These are phyloP conservation scores for Macroglossus sobrinus DNA, from an alignment of 2,113 vertebrate genomes.

Conservation along the genomic window DNA sequence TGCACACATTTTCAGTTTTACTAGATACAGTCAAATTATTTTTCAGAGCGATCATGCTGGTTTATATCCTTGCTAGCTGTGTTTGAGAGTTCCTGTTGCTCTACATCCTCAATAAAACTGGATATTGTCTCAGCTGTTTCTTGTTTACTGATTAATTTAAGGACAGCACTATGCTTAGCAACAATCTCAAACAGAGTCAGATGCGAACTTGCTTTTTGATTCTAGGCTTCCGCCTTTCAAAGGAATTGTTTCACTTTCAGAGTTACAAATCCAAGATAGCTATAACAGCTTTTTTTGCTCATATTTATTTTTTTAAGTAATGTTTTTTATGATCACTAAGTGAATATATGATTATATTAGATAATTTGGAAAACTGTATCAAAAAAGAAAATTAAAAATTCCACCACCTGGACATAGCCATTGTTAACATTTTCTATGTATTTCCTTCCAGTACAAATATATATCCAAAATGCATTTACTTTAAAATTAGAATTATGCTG, in stretches of 20 bases:
- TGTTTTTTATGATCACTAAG: not conserved
- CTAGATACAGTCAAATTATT: not conserved
- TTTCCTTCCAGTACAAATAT: not conserved
- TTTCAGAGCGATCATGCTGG: not conserved
- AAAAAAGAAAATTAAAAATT: constrained; percentile 17
- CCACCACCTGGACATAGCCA: not conserved
- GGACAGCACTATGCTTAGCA: constrained; percentile 49
- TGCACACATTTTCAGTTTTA: not conserved
- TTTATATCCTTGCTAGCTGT: not conserved
- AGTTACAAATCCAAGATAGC: constrained; percentile 8
- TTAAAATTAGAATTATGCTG: constrained; percentile 18
- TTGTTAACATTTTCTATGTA: constrained; percentile 13
- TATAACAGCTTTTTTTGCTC: not conserved
- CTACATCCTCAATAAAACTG: constrained; percentile 45
- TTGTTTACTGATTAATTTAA: constrained; percentile 60
- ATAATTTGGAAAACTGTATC: constrained; percentile 11
- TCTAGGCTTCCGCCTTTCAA: constrained; percentile 10
- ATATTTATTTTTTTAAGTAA: not conserved
- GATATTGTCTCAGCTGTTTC: constrained; percentile 58
- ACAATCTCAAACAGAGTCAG: constrained; percentile 14
- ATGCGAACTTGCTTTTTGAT: not conserved
- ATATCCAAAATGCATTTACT: not conserved
- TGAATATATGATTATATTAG: constrained; percentile 17
- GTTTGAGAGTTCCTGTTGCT: constrained; percentile 31
- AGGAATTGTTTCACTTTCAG: constrained; percentile 32